Base-by-base conservation (phyloP, 2,888 invertebrate species). In the Eupithecia inturbata region DNA sequence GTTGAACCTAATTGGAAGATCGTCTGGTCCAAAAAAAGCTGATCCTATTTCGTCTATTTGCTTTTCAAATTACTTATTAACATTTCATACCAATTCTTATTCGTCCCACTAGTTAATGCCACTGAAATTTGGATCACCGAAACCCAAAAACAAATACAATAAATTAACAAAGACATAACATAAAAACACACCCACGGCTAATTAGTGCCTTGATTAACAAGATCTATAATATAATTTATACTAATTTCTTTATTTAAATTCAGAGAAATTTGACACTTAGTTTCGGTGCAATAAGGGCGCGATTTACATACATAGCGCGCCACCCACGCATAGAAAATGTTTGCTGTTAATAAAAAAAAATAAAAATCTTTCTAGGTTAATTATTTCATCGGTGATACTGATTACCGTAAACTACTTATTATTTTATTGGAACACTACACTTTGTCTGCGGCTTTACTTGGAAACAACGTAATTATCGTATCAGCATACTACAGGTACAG, bases 311-410 rank as follows among this genome's bases (percentile, higher is more conserved):
- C 79, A 79, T 82, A 84, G 81, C 70, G 41, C 67, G 68, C 71
- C 88, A 83, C 90, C 91, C 88, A 91, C 91, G 85, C 87, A 83
- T 64, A 79, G 68, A 41, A 71, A 83, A 67, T 74, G 80, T 81
- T 81, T 82, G 80, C 86, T 88, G 89, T 88, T 86, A 73, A 88
- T 88, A 84, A 78, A 82, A 77, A 88, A 92, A 82, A 90, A 91
- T 91, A 91, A 90, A 90, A 89, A 85, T 83, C 87, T 91, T 89
- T 90, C 92, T 91, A 91, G 91, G 91, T 85, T 88, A 89, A 80
- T 77, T 71, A 77, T 75, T 69, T 77, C 72, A 75, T 75, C 76
- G 71, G 67, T 75, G 75, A 77, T 80, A 77, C 75, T 67, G 76
- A 80, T 78, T 74, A 80, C 71, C 68, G 75, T 77, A 70, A 75